Conservation (phyloP, 2,113 vertebrate species). For the Ornithorhynchus anatinus region DNA sequence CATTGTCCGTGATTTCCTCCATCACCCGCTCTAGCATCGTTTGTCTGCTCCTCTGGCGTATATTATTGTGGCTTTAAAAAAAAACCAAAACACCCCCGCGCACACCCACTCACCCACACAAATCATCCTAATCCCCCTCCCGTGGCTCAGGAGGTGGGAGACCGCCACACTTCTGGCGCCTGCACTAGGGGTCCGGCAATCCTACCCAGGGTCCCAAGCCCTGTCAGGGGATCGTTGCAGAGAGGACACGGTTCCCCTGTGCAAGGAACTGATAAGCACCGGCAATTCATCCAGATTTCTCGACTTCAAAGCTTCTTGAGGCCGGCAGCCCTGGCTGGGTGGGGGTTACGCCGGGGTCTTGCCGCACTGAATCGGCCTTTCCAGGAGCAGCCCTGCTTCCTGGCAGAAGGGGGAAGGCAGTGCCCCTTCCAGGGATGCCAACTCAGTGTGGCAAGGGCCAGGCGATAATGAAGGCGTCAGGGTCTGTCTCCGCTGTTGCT, state of each 20-base stretch:
- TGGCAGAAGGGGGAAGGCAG: rapidly evolving
- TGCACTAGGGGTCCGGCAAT: neutral
- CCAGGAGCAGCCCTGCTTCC: neutral
- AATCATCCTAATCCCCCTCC: rapidly evolving
- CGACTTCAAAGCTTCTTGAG: neutral
- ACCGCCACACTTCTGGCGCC: neutral
- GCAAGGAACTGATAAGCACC: neutral
- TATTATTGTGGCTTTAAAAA: neutral
- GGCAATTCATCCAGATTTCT: neutral
- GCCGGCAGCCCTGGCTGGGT: neutral
- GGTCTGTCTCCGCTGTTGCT: neutral
- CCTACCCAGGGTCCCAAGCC: rapidly evolving
- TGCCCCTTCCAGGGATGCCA: rapidly evolving
- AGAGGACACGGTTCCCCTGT: neutral
- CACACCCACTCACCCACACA: too few relatives aligned
- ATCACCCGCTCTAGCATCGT: neutral
- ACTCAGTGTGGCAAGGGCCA: neutral
- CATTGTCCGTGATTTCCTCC: neutral
- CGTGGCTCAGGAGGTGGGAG: neutral
- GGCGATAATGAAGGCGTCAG: neutral
- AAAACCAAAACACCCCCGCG: neutral
- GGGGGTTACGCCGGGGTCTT: neutral
- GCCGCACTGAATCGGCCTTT: neutral
- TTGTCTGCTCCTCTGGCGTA: neutral
- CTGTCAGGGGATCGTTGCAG: neutral